Conservation (phyloP, 1,140 invertebrate species). For the Hydropsyche tenuis region DNA sequence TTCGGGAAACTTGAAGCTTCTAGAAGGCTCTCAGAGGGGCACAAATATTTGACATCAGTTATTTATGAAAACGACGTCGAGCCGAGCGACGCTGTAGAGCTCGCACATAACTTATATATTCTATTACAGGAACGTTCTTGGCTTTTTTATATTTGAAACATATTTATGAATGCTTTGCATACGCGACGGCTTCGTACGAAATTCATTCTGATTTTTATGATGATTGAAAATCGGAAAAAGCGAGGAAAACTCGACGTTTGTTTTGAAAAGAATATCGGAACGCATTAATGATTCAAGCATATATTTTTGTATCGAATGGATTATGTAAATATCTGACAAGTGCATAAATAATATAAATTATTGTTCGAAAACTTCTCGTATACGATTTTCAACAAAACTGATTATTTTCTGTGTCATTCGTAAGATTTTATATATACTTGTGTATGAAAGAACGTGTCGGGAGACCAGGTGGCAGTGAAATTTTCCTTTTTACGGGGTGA, state of each 20-base stretch:
- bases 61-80: slow-evolving; percentile 30
- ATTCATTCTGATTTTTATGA: too few relatives aligned
- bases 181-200: too few relatives aligned
- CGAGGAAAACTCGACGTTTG: too few relatives aligned
- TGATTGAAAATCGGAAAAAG: too few relatives aligned
- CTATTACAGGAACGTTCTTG: not conserved
- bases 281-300: too few relatives aligned
- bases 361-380: too few relatives aligned
- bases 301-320: too few relatives aligned
- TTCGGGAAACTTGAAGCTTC: slow-evolving; percentile 36
- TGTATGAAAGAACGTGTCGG: not conserved
- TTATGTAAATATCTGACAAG: too few relatives aligned
- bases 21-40: slow-evolving; percentile 6
- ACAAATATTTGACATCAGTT: slow-evolving; percentile 27
- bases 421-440: not conserved
- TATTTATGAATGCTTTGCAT: too few relatives aligned
- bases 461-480: slow-evolving; percentile 25
- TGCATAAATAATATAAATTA: too few relatives aligned
- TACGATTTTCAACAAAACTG: not conserved
- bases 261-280: too few relatives aligned
- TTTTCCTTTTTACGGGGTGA: slow-evolving; percentile 24
- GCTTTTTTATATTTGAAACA: too few relatives aligned
- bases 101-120: slow-evolving; percentile 25
- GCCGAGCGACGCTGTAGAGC: slow-evolving; percentile 2
- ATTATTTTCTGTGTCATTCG: not conserved